Evolutionary conservation across 1,140 invertebrate genomes (phyloP).

Genomic region (Chelonus insularis): DNA sequence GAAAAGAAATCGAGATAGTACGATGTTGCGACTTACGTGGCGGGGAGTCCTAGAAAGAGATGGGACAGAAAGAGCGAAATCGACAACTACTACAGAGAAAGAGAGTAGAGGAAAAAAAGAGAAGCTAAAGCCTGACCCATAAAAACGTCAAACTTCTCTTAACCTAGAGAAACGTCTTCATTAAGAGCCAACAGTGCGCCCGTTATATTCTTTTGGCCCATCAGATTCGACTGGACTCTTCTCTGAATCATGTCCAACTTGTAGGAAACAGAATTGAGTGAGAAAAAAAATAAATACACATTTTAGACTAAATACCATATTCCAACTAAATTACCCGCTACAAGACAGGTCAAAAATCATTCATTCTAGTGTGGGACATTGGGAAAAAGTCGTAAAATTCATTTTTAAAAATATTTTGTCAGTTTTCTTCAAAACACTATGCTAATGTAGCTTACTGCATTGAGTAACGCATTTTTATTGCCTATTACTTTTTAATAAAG

Average conservation of each 20-base stretch:
- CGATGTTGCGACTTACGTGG: no score
- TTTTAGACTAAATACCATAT: no score
- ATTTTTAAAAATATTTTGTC: no score
- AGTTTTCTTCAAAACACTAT: no score
- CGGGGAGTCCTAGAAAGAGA: slow-evolving; percentile 12
- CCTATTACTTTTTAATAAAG: no score
- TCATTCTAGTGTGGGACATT: no score
- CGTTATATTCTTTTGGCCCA: slow-evolving; percentile 30
- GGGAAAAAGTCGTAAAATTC: no score
- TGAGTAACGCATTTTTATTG: no score
- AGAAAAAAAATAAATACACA: not conserved
- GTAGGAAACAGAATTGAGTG: not conserved
- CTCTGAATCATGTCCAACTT: slow-evolving; percentile 4
- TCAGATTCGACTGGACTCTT: slow-evolving; percentile 11
- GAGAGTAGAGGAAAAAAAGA: slow-evolving; percentile 41
- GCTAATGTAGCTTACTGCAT: no score
- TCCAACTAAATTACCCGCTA: no score
- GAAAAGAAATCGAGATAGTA: not conserved
- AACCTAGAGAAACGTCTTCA: slow-evolving; percentile 62
- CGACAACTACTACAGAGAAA: slow-evolving; percentile 27
- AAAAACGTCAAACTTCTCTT: slow-evolving; percentile 62
- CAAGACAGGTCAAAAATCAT: no score
- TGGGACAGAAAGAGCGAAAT: slow-evolving; percentile 27
- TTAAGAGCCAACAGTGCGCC: slow-evolving; percentile 47
- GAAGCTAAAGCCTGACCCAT: slow-evolving; percentile 51